Conservation (phyloP, 2,888 invertebrate genomes). For the Temnothorax unifasciatus region DNA sequence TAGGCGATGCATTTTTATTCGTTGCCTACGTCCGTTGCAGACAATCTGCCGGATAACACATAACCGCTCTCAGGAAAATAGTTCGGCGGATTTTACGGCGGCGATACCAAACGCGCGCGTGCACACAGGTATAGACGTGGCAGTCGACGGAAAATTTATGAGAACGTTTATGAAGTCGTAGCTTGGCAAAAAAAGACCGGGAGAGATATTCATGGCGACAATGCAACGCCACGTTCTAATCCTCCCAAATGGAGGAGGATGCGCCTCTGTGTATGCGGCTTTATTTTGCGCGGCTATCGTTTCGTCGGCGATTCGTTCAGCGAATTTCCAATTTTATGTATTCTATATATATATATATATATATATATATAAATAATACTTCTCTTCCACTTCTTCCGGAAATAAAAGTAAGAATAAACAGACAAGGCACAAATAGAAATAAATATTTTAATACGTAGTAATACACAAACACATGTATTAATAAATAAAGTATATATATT, state of each 20-base stretch:
- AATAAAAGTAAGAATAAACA: background rate
- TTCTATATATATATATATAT: background rate
- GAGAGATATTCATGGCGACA: conserved; percentile 68
- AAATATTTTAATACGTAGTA: background rate
- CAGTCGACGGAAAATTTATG: conserved; percentile 71
- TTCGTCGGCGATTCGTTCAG: conserved; percentile 64
- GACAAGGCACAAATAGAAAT: background rate
- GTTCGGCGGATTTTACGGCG: conserved; percentile 67
- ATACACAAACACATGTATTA: background rate
- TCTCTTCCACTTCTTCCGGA: background rate
- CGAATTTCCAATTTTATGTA: conserved; percentile 48
- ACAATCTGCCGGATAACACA: conserved; percentile 76
- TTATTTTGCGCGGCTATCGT: conserved; percentile 60
- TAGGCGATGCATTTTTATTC: conserved; percentile 76
- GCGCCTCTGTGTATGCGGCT: conserved; percentile 35
- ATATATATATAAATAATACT: background rate
- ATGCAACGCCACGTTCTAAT: conserved; percentile 67
- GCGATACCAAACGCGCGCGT: conserved; percentile 41
- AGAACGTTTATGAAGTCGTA: conserved; percentile 76
- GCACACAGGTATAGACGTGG: conserved; percentile 1
- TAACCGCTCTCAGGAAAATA: conserved; percentile 72
- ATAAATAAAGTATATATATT: background rate
- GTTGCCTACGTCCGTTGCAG: conserved; percentile 68
- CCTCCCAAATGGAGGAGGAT: conserved; percentile 62
- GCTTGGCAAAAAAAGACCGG: conserved; percentile 41